A percentile compares a stretch with the other conserved stretches of the same genome.
phyloP scores from a whole-genome alignment of 2,113 vertebrate genomes.

The Ammodytes dubius region DNA sequence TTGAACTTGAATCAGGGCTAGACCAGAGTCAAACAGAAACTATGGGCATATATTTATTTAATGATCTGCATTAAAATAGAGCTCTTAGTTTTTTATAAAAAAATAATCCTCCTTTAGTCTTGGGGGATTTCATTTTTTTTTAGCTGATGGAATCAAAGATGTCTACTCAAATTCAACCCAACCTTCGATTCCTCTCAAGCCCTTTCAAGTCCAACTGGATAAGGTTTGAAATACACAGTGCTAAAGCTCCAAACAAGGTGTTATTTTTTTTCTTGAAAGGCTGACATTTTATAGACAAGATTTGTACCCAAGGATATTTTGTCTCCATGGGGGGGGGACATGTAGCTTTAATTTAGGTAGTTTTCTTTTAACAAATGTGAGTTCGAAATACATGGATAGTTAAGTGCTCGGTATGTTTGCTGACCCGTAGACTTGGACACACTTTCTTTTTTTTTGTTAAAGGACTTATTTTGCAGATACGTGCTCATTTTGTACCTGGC shows the following conservation, averaged over 20 bases:
- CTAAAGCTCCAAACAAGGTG: not conserved
- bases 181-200: not conserved
- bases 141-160: not conserved
- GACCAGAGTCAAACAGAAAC: constrained; percentile 7
- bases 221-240: not conserved
- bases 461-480: not conserved
- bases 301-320: not conserved
- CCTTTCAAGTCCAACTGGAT: constrained; percentile 10
- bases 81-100: constrained; percentile 12
- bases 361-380: not conserved
- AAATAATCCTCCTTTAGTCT: not conserved
- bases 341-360: not conserved
- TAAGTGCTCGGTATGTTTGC: not conserved
- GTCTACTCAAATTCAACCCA: not conserved
- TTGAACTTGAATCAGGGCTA: constrained; percentile 24
- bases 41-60: constrained; percentile 25
- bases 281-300: not conserved
- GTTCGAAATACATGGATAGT: not conserved
- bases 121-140: not conserved
- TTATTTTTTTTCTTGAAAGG: constrained; percentile 1
- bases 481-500: not conserved
- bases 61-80: constrained; percentile 24
- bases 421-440: not conserved
- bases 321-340: constrained; percentile 7
- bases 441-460: not conserved